Percentiles rank a stretch among this genome's conserved stretches.
Evolutionary conservation across 1,140 invertebrate species (phyloP).

Genomic region (Ridgeia piscesae): DNA sequence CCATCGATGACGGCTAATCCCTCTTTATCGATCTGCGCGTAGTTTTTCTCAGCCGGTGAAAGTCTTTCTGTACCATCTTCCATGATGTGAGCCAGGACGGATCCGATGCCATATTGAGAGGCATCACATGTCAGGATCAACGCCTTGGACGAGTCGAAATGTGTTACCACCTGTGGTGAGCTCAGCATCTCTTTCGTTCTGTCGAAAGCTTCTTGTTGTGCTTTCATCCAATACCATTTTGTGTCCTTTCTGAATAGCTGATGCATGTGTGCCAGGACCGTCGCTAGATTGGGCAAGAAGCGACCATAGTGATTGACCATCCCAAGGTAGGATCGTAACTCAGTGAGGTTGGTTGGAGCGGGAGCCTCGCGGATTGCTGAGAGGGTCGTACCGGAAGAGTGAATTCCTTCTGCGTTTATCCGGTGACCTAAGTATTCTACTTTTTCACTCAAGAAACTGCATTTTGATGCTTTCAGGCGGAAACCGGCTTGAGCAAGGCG

Average conservation of each 20-base stretch:
- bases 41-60: slow-evolving; percentile 11
- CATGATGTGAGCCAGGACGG: slow-evolving; percentile 16
- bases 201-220: slow-evolving; percentile 13
- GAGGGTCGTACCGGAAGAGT: not conserved
- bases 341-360: not conserved
- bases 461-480: slow-evolving; percentile 18
- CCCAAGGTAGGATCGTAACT: slow-evolving; percentile 17
- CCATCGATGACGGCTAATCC: not conserved
- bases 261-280: slow-evolving; percentile 11
- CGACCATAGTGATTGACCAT: slow-evolving; percentile 16
- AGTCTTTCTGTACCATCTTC: not conserved
- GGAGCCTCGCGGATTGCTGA: not conserved
- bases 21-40: slow-evolving; percentile 20
- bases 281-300: slow-evolving; percentile 21
- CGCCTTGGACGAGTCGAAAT: slow-evolving; percentile 13
- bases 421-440: slow-evolving; percentile 23
- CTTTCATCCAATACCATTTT: slow-evolving; percentile 17
- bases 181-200: slow-evolving; percentile 18
- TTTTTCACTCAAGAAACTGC: slow-evolving; percentile 8
- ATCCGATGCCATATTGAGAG: slow-evolving; percentile 15
- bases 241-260: slow-evolving; percentile 8
- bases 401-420: slow-evolving; percentile 8
- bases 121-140: slow-evolving; percentile 17
- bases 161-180: not conserved
- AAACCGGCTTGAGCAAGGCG: slow-evolving; percentile 21